Percentiles rank a stretch among this genome's conserved stretches.
Conservation (phyloP, 1,140 invertebrate genomes). For the Lepidurus arcticus region DNA sequence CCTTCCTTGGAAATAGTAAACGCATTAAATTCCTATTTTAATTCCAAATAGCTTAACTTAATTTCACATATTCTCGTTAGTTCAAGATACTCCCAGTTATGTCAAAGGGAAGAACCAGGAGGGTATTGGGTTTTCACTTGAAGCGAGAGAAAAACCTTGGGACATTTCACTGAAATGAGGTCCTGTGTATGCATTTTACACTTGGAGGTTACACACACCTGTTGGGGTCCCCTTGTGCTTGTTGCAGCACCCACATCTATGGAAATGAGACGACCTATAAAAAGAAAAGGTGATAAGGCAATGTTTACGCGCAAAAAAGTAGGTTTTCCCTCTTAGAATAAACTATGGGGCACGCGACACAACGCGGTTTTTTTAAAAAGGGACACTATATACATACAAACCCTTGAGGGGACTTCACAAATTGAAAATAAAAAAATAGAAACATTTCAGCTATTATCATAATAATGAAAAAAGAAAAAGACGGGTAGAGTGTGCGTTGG, state of each 20-base stretch:
- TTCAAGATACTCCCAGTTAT: too few relatives aligned
- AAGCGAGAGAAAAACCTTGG: too few relatives aligned
- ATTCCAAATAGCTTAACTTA: too few relatives aligned
- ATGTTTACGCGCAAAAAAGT: not conserved
- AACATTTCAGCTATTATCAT: not conserved
- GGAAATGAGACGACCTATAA: constrained; percentile 21
- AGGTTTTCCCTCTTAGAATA: not conserved
- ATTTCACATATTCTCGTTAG: too few relatives aligned
- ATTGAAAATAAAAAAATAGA: not conserved
- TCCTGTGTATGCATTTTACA: not conserved
- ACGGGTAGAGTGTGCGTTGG: not conserved
- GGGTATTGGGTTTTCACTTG: too few relatives aligned
- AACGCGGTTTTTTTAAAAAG: not conserved
- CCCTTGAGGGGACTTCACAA: not conserved
- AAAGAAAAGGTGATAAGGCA: not conserved
- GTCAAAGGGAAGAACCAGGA: too few relatives aligned
- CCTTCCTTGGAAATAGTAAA: too few relatives aligned
- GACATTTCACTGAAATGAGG: too few relatives aligned
- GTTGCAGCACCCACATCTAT: constrained; percentile 15
- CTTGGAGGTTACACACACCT: not conserved
- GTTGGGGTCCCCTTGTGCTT: not conserved
- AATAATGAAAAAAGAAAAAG: not conserved
- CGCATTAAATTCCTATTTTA: too few relatives aligned
- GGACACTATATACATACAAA: not conserved
- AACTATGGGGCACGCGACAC: constrained; percentile 1